Conservation (phyloP, 2,797 vertebrate genomes). For the Falco concolor region DNA sequence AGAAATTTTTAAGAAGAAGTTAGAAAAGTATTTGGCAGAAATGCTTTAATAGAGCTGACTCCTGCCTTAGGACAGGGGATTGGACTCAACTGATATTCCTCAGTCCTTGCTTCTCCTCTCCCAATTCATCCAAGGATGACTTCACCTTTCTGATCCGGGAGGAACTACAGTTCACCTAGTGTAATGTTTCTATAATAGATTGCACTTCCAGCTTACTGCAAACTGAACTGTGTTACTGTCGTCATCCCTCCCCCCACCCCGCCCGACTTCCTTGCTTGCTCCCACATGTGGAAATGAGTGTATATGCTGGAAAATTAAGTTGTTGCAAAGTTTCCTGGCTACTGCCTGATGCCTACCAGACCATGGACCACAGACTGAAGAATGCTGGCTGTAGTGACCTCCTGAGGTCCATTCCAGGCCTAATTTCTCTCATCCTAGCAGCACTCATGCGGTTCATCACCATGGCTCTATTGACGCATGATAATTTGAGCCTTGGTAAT, state of each 20-base stretch:
- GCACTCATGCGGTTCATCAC: background rate
- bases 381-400: slow-evolving; percentile 2
- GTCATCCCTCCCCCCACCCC: background rate
- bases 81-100: slow-evolving; percentile 15
- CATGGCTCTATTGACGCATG: background rate
- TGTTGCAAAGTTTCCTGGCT: slow-evolving; percentile 13
- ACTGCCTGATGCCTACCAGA: slow-evolving; percentile 26
- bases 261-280: background rate
- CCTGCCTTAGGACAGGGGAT: slow-evolving; percentile 31
- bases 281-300: slow-evolving; percentile 13
- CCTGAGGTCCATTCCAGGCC: background rate
- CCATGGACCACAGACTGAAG: slow-evolving; percentile 16
- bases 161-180: background rate
- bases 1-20: slow-evolving; percentile 33
- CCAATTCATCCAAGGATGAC: slow-evolving; percentile 38
- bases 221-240: background rate
- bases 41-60: slow-evolving; percentile 32
- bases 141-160: slow-evolving; percentile 18
- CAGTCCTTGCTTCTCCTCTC: background rate
- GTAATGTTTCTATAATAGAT: background rate
- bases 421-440: background rate
- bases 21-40: slow-evolving; percentile 49
- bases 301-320: slow-evolving; percentile 8
- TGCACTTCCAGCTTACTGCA: background rate
- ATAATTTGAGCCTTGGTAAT: background rate